Conservation (phyloP, 2,113 vertebrate genomes). For the Naja naja region DNA sequence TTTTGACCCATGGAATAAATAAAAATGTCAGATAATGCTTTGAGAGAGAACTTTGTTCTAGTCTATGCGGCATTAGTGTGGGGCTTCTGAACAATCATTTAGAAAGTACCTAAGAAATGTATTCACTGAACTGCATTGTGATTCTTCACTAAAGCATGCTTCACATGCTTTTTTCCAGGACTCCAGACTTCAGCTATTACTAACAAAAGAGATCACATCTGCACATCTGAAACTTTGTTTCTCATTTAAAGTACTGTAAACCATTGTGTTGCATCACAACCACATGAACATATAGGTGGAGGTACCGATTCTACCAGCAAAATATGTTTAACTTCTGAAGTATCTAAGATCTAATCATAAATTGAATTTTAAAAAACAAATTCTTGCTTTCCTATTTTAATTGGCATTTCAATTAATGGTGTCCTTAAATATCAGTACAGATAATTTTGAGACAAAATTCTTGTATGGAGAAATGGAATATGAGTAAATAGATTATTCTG, state of each 20-base stretch:
- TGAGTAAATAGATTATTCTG: background rate
- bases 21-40: conserved; percentile 34
- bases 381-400: background rate
- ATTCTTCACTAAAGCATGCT: background rate
- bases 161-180: background rate
- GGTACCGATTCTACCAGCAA: background rate
- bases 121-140: background rate
- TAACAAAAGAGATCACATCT: background rate
- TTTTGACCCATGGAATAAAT: conserved; percentile 41
- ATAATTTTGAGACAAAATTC: background rate
- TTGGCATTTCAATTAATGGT: background rate
- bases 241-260: background rate
- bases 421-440: background rate
- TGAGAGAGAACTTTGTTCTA: conserved; percentile 7
- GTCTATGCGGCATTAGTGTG: background rate
- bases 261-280: background rate
- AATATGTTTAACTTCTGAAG: background rate
- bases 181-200: background rate
- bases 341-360: background rate
- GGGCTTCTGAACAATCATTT: background rate
- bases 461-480: background rate
- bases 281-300: background rate
- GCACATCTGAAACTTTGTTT: background rate
- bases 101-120: background rate
- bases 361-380: background rate